These are phyloP conservation scores for Melangyna quadrimaculata DNA, from an alignment of 2,888 invertebrate species.

Conservation along the genomic window DNA sequence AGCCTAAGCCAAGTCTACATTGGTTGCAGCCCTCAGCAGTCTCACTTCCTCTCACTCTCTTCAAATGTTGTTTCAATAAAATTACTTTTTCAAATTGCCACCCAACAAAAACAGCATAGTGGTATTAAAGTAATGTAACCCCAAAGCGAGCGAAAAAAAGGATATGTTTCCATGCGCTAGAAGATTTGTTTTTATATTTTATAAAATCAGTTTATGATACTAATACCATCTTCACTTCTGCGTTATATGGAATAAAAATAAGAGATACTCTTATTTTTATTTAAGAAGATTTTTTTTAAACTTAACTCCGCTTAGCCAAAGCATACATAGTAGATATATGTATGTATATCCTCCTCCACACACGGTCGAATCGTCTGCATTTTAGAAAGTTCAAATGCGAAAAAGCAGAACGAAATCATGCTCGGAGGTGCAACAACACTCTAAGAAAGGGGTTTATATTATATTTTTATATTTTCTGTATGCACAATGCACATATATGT, in stretches of 20 bases:
- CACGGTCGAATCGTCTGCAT: background rate
- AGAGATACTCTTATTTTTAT: background rate
- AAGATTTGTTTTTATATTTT: conserved; percentile 9
- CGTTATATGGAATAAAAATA: background rate
- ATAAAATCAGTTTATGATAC: conserved; percentile 40
- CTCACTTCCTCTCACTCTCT: background rate
- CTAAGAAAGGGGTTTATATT: conserved; percentile 10
- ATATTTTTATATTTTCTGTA: conserved; percentile 43
- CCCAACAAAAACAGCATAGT: conserved; percentile 3
- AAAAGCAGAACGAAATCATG: conserved; percentile 26
- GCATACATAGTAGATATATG: background rate
- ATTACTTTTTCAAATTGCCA: conserved; percentile 62
- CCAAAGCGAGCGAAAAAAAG: background rate
- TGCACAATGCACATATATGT: background rate
- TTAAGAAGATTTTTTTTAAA: background rate
- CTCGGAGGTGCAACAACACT: conserved; percentile 45
- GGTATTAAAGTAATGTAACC: too few relatives aligned
- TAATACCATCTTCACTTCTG: conserved; percentile 15
- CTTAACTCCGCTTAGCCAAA: conserved; percentile 3
- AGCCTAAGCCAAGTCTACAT: background rate
- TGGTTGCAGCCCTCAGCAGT: conserved; percentile 35
- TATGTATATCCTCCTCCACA: background rate
- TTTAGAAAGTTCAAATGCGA: conserved; percentile 18
- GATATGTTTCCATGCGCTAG: conserved; percentile 5
- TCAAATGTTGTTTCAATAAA: conserved; percentile 46